Percentiles rank a stretch among this genome's conserved stretches.
Conservation (phyloP, 2,113 vertebrate species). For the Myanophis thanlyinensis region DNA sequence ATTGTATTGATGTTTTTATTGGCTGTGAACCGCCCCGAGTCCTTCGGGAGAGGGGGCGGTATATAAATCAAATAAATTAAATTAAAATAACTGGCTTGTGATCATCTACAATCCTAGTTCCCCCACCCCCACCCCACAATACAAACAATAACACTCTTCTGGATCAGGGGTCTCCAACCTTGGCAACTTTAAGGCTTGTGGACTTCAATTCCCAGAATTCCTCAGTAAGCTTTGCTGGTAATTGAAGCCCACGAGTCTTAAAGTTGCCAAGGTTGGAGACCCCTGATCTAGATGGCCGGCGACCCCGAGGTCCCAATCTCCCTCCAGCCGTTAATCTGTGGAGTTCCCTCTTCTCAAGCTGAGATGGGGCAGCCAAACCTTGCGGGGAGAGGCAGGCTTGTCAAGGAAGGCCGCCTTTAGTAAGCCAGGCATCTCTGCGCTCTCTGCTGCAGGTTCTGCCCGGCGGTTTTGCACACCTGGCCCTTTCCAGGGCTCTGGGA, state of each 20-base stretch:
- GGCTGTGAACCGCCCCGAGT: too few species aligned
- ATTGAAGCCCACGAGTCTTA: too few species aligned
- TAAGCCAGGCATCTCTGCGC: not conserved
- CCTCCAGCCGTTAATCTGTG: not conserved
- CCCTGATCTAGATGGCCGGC: not conserved
- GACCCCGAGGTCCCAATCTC: not conserved
- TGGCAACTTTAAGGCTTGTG: too few species aligned
- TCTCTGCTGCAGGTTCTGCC: not conserved
- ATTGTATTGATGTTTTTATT: too few species aligned
- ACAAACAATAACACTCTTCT: not conserved
- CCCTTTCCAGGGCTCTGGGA: not conserved
- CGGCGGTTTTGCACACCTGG: not conserved
- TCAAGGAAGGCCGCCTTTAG: not conserved
- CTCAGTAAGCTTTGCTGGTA: too few species aligned
- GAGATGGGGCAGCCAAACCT: not conserved
- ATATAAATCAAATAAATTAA: too few species aligned
- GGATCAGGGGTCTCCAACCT: too few species aligned
- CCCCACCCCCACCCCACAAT: not conserved
- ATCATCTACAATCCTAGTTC: not conserved
- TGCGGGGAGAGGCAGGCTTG: not conserved
- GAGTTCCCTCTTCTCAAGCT: not conserved
- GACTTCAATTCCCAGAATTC: too few species aligned
- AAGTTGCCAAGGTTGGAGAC: too few species aligned
- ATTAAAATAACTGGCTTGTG: too few species aligned
- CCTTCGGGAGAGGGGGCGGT: too few species aligned